These are phyloP conservation scores for Phrynosoma platyrhinos DNA, from an alignment of 2,113 vertebrate genomes.

Conservation along the genomic window DNA sequence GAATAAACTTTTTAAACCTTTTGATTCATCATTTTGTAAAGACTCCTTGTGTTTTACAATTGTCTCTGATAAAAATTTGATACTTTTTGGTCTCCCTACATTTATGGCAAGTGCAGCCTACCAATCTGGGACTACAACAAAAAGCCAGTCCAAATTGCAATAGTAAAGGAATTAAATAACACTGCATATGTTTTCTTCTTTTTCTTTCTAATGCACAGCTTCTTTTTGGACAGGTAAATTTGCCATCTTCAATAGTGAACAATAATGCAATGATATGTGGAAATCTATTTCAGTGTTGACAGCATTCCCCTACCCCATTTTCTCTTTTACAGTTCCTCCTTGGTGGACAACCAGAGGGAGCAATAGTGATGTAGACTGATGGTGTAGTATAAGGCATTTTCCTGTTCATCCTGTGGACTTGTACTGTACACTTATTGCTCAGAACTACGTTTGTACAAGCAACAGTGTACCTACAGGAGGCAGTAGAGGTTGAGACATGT, in stretches of 20 bases:
- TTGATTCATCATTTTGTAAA: constrained; percentile 33
- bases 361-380: background rate
- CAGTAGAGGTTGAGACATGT: no score
- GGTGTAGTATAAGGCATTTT: background rate
- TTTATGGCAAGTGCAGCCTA: constrained; percentile 25
- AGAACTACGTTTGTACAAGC: no score
- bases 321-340: no score
- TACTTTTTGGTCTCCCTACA: constrained; percentile 31
- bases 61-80: constrained; percentile 35
- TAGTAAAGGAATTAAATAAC: background rate
- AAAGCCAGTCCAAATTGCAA: background rate
- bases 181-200: background rate
- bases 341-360: background rate
- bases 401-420: background rate
- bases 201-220: background rate
- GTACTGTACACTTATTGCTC: no score
- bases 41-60: constrained; percentile 11
- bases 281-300: background rate
- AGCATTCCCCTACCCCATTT: background rate
- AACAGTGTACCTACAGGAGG: no score
- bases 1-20: constrained; percentile 46
- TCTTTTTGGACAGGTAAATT: background rate
- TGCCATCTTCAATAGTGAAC: background rate
- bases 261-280: background rate
- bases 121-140: constrained; percentile 10